phyloP scores from a whole-genome alignment of 2,888 invertebrate genomes.

The Notocelia uddmanniana region DNA sequence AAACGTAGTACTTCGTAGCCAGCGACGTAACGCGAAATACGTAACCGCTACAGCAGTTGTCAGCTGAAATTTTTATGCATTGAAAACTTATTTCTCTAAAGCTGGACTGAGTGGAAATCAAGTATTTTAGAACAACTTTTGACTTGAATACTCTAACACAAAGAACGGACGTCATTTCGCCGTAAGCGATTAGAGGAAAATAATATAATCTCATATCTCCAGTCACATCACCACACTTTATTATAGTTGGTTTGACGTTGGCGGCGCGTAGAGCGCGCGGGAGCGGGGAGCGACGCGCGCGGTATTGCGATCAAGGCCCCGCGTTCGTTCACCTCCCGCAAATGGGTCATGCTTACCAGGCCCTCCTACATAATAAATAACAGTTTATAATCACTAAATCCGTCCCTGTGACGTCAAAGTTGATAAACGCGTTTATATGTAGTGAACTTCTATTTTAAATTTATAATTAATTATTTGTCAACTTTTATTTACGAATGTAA shows the following conservation, averaged over 20 bases:
- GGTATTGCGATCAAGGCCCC: slow-evolving; percentile 85
- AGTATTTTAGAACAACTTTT: too few species aligned
- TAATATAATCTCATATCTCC: slow-evolving; percentile 16
- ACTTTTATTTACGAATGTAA: not conserved
- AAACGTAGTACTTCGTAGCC: slow-evolving; percentile 21
- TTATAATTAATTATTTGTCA: too few species aligned
- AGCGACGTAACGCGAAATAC: not conserved
- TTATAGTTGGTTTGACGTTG: slow-evolving; percentile 58
- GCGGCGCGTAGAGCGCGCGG: slow-evolving; percentile 49
- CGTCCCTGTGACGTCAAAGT: slow-evolving; percentile 76
- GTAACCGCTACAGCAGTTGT: slow-evolving; percentile 5
- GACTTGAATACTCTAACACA: too few species aligned
- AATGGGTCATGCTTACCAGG: slow-evolving; percentile 80
- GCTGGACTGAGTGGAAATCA: too few species aligned
- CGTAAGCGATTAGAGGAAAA: not conserved
- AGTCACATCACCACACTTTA: slow-evolving; percentile 30
- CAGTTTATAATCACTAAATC: slow-evolving; percentile 80
- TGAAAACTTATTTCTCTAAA: not conserved
- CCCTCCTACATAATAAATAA: slow-evolving; percentile 76
- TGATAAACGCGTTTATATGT: slow-evolving; percentile 52
- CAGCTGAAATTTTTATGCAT: not conserved
- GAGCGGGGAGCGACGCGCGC: slow-evolving; percentile 58
- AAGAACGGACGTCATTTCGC: not conserved
- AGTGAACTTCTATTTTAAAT: not conserved
- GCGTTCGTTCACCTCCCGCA: slow-evolving; percentile 82